These are phyloP conservation scores for Liposcelis brunnea DNA, from an alignment of 2,888 invertebrate genomes.

Conservation along the genomic window DNA sequence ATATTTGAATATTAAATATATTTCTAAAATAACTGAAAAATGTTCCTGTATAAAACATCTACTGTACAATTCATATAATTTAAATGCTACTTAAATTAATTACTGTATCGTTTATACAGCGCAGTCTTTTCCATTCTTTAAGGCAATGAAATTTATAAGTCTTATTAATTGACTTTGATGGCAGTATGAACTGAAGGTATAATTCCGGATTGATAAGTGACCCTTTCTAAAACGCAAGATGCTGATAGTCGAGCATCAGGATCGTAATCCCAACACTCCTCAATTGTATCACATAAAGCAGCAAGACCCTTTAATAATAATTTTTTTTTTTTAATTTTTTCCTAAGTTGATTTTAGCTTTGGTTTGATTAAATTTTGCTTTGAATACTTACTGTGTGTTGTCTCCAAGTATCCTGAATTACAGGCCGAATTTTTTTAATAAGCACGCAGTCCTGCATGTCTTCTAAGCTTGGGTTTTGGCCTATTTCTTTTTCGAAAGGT, in stretches of 20 bases:
- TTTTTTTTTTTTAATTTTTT: constrained; percentile 9
- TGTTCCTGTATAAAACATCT: too few relatives aligned
- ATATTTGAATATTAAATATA: too few relatives aligned
- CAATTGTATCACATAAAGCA: constrained; percentile 83
- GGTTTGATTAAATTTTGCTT: background rate
- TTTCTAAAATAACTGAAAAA: too few relatives aligned
- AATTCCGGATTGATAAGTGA: constrained; percentile 17
- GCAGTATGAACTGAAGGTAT: constrained; percentile 10
- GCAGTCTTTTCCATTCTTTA: too few relatives aligned
- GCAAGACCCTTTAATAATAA: constrained; percentile 51
- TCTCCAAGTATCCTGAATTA: constrained; percentile 68
- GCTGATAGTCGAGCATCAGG: constrained; percentile 87
- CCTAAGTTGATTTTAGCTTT: constrained; percentile 1
- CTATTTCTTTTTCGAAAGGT: constrained; percentile 77
- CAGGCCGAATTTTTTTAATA: constrained; percentile 73
- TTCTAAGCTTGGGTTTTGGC: constrained; percentile 74
- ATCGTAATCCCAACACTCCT: constrained; percentile 95
- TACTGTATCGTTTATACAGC: too few relatives aligned
- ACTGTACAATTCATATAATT: too few relatives aligned
- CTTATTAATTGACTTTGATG: too few relatives aligned
- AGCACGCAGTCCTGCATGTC: constrained; percentile 95
- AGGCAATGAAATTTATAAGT: too few relatives aligned
- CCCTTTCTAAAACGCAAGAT: constrained; percentile 66
- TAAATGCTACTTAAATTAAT: too few relatives aligned
- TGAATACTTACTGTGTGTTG: constrained; percentile 54